These are phyloP conservation scores for Oncorhynchus tshawytscha DNA, from an alignment of 2,113 vertebrate species.

Conservation along the genomic window DNA sequence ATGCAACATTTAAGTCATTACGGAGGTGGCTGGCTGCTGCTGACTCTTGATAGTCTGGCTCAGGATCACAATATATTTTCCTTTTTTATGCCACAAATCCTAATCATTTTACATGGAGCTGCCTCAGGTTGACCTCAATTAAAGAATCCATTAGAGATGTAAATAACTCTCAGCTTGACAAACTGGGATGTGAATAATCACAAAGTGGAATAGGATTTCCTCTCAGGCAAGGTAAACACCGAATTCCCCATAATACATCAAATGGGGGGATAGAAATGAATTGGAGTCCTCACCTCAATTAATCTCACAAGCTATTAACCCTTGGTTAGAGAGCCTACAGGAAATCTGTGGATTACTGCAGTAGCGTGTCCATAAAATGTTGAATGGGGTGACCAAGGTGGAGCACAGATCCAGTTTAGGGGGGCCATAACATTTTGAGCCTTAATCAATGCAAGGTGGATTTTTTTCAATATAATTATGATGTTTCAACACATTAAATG, in stretches of 20 bases:
- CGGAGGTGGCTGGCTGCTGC: constrained; percentile 7
- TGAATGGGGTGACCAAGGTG: too few relatives aligned
- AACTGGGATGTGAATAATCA: constrained; percentile 52
- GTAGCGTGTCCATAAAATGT: too few relatives aligned
- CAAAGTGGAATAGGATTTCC: constrained; percentile 48
- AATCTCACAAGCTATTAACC: constrained; percentile 11
- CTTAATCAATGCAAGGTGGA: too few relatives aligned
- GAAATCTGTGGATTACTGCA: background rate
- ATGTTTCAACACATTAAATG: too few relatives aligned
- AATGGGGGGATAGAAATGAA: constrained; percentile 10
- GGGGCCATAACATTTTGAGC: too few relatives aligned
- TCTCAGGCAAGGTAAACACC: constrained; percentile 49
- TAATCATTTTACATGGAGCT: constrained; percentile 17
- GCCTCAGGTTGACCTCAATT: constrained; percentile 64
- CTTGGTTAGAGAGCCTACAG: background rate
- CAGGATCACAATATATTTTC: constrained; percentile 1
- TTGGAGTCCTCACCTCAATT: constrained; percentile 27
- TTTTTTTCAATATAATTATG: too few relatives aligned
- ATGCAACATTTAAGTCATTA: constrained; percentile 32
- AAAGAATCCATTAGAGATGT: constrained; percentile 63
- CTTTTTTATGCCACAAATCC: constrained; percentile 7
- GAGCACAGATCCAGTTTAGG: too few relatives aligned
- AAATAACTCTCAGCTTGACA: constrained; percentile 52
- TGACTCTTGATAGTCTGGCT: constrained; percentile 1
- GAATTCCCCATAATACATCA: constrained; percentile 27